Percentiles rank a stretch among this genome's conserved stretches.
These are phyloP conservation scores for Agrypnia vestita DNA, from an alignment of 1,140 invertebrate species.

Conservation along the genomic window DNA sequence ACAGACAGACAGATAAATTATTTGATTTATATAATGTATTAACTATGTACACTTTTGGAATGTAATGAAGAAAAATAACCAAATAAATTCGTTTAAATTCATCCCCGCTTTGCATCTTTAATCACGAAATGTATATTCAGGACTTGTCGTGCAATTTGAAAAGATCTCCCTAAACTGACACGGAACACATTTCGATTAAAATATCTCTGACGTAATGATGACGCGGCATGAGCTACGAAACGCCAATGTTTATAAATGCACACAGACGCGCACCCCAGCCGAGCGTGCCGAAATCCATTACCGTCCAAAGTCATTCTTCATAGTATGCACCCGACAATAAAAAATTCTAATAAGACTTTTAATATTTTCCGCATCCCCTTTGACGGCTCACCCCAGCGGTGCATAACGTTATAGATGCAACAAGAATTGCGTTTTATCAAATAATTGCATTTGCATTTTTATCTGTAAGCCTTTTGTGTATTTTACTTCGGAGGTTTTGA, in stretches of 20 bases:
- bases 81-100: too few species aligned
- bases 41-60: too few species aligned
- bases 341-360: slow-evolving; percentile 61
- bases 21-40: too few species aligned
- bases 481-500: slow-evolving; percentile 17
- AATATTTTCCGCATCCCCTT: slow-evolving; percentile 51
- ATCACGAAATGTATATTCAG: too few species aligned
- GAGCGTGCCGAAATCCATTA: slow-evolving; percentile 40
- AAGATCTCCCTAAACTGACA: slow-evolving; percentile 13
- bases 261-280: slow-evolving; percentile 16
- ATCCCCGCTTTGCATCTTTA: too few species aligned
- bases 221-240: slow-evolving; percentile 24
- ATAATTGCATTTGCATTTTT: slow-evolving; percentile 61
- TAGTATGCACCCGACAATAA: slow-evolving; percentile 51
- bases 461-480: slow-evolving; percentile 42
- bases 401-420: slow-evolving; percentile 38
- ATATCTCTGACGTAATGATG: slow-evolving; percentile 47
- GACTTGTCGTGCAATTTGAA: too few species aligned
- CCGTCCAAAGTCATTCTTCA: slow-evolving; percentile 45
- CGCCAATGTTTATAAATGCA: slow-evolving; percentile 44
- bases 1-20: too few species aligned
- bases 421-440: slow-evolving; percentile 52
- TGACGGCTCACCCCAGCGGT: slow-evolving; percentile 22
- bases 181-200: slow-evolving; percentile 48
- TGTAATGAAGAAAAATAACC: too few species aligned